These are phyloP conservation scores for Thereva unica DNA, from an alignment of 2,888 invertebrate genomes.

Conservation along the genomic window DNA sequence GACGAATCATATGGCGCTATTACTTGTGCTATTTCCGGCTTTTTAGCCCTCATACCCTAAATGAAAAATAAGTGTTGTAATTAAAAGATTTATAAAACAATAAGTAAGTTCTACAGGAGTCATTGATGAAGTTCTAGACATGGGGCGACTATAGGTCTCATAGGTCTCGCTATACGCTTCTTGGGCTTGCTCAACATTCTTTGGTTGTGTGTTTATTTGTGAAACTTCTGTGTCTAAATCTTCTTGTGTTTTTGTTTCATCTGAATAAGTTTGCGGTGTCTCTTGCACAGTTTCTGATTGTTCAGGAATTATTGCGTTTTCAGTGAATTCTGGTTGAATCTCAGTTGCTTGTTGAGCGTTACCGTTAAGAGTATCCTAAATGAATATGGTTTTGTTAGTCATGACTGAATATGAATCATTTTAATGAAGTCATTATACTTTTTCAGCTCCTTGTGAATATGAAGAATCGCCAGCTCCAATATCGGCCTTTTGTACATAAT, in stretches of 20 bases:
- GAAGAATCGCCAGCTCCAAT: conserved; percentile 48
- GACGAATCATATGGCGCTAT: conserved; percentile 91
- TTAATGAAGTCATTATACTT: neutral
- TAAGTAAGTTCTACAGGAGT: conserved; percentile 53
- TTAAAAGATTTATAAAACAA: neutral
- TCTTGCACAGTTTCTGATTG: conserved; percentile 22
- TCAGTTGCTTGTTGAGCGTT: conserved; percentile 30
- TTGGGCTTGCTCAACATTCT: conserved; percentile 53
- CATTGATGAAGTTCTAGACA: conserved; percentile 59
- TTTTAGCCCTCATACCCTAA: conserved; percentile 69
- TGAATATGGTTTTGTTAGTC: conserved; percentile 24
- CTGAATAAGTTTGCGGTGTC: conserved; percentile 39
- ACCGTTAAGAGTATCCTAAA: conserved; percentile 33
- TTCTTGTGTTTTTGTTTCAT: conserved; percentile 54
- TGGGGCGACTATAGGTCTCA: conserved; percentile 57
- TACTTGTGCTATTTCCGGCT: conserved; percentile 92
- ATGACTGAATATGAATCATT: neutral
- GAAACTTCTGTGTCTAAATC: conserved; percentile 59
- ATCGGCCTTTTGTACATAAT: conserved; percentile 84
- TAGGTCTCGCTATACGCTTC: conserved; percentile 49
- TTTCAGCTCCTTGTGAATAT: conserved; percentile 25
- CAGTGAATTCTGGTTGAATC: conserved; percentile 35
- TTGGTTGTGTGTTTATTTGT: conserved; percentile 57
- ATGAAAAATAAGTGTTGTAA: conserved; percentile 40
- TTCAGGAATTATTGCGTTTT: conserved; percentile 19